phyloP scores from a whole-genome alignment of 1,140 invertebrate species.

The Cydia splendana region DNA sequence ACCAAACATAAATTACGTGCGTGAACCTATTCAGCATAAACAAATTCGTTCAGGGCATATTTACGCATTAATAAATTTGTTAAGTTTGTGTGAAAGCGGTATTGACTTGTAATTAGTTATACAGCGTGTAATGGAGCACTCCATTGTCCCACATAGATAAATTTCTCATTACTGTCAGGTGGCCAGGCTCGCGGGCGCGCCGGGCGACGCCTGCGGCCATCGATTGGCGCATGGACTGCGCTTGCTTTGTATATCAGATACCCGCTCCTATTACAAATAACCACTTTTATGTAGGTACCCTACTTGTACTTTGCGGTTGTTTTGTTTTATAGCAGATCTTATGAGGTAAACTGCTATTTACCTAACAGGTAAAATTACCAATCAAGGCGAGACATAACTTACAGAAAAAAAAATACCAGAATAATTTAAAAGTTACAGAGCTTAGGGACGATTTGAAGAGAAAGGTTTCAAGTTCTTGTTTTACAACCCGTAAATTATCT shows the following conservation, averaged over 20 bases:
- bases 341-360: neutral
- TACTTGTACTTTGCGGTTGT: slow-evolving; percentile 14
- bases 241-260: slow-evolving; percentile 36
- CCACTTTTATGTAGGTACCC: slow-evolving; percentile 29
- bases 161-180: slow-evolving; percentile 50
- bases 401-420: neutral
- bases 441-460: neutral
- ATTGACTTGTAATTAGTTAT: slow-evolving; percentile 30
- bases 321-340: slow-evolving; percentile 22
- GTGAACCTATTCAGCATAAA: neutral
- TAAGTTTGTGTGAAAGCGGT: slow-evolving; percentile 31
- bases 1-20: neutral
- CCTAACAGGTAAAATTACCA: neutral
- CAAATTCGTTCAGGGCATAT: neutral
- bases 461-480: neutral
- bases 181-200: slow-evolving; percentile 13
- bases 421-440: neutral
- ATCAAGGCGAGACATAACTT: neutral
- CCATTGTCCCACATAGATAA: slow-evolving; percentile 50
- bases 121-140: slow-evolving; percentile 37
- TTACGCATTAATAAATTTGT: slow-evolving; percentile 24
- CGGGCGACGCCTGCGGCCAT: slow-evolving; percentile 37
- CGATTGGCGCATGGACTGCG: slow-evolving; percentile 35
- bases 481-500: slow-evolving; percentile 23
- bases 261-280: slow-evolving; percentile 28